Base-by-base conservation (phyloP, 2,888 invertebrate species). In the Blastobasis adustella region DNA sequence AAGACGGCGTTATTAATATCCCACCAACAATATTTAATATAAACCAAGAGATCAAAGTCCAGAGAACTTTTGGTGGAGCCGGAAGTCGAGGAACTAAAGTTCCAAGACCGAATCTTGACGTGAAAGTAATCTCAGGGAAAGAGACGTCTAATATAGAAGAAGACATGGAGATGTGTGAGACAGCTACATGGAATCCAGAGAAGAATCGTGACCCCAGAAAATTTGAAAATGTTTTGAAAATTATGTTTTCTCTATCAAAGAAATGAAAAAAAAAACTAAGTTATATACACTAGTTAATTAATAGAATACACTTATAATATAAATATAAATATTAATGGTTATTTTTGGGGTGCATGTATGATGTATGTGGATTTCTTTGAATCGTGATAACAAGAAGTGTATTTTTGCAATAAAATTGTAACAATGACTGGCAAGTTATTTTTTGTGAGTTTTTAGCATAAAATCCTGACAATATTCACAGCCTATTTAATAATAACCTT, bases 21-120 rank as follows among this genome's bases (percentile, higher is more conserved):
- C 72, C 78, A 0, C 77, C 77, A 36, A 87, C 82, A 46, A 65
- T 88, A 48, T 89, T 89, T 51, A 83, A 88, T 53, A 89, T 89
- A 1, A 85, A 82, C 45, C 88, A 89, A 69, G 86, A 87, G 65
- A 75, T 89, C 0, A 85, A 82, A 51, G 59, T 89, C 4, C 81
- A 80, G 45, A 71, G 64, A 49, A 66, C 69, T 7, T 58, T 64
- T 10, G 54, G 56, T 10, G 58, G 54, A 1, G 48, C 57, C n/a
- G 59, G 54, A 23, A 60, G 56, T 37, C 60, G 55, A 6, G 54
- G 47, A n/a, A 52, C 56, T 7, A 50, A 49, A 40, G 46, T 47
- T 44, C 37, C 46, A 45, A 36, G 58, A 50, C 56, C 77, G 0
- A 77, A 68, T 44, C 77, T 79, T 51, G 66, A 73, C 47, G 59